A percentile compares a stretch with the other conserved stretches of the same genome.
phyloP scores from a whole-genome alignment of 2,888 invertebrate genomes.

The Drosophila mimetica region DNA sequence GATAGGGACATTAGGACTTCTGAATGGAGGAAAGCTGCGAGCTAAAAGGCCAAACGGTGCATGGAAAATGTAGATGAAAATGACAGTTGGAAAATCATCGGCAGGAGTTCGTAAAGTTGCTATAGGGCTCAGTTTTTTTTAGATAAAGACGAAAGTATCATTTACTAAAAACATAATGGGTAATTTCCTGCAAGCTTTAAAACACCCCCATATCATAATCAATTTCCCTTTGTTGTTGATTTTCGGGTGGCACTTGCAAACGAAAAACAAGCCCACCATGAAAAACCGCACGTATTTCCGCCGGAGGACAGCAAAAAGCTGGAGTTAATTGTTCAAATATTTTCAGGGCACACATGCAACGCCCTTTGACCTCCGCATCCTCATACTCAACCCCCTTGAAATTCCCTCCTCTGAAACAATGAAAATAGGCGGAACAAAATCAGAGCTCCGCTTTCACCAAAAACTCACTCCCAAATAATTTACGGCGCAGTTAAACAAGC shows the following conservation, averaged over 20 bases:
- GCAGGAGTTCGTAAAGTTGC: background rate
- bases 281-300: slow-evolving; percentile 44
- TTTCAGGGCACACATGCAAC: slow-evolving; percentile 49
- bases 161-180: slow-evolving; percentile 31
- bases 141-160: background rate
- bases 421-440: slow-evolving; percentile 17
- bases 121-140: background rate
- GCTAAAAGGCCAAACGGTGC: slow-evolving; percentile 16
- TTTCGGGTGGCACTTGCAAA: slow-evolving; percentile 20
- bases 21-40: slow-evolving; percentile 23
- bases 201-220: slow-evolving; percentile 31
- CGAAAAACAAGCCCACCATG: slow-evolving; percentile 36
- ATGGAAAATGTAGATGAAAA: slow-evolving; percentile 33
- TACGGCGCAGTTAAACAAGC: slow-evolving; percentile 39
- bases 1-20: slow-evolving; percentile 16
- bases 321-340: slow-evolving; percentile 63
- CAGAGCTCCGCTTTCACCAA: slow-evolving; percentile 16
- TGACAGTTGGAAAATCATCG: slow-evolving; percentile 11
- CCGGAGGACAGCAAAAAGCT: slow-evolving; percentile 44
- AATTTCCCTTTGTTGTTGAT: slow-evolving; percentile 31
- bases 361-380: slow-evolving; percentile 10
- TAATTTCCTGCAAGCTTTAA: slow-evolving; percentile 26
- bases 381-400: too few species aligned
- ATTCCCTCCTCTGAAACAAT: slow-evolving; percentile 42
- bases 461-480: slow-evolving; percentile 38